A percentile compares a stretch with the other conserved stretches of the same genome.
Conservation (phyloP, 2,797 vertebrate species). For the Pachyuromys duprasi region DNA sequence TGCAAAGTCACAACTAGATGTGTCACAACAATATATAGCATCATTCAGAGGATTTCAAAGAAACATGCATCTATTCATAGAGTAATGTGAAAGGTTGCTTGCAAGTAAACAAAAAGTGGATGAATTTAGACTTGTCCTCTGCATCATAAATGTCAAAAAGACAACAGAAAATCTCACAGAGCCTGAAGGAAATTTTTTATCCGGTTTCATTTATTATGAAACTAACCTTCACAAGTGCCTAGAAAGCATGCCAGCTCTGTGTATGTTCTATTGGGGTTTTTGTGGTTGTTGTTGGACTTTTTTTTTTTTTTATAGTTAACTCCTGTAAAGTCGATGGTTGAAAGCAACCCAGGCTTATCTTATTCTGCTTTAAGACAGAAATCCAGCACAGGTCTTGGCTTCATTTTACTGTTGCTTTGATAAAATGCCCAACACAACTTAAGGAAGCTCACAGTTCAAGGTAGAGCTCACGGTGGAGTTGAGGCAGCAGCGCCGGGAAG, state of each 20-base stretch:
- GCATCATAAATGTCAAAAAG: background rate
- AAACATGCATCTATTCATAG: background rate
- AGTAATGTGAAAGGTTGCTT: slow-evolving; percentile 13
- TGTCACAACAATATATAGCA: background rate
- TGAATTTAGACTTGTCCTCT: background rate
- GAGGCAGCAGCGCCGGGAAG: background rate
- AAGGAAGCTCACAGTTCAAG: background rate
- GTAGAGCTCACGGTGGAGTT: background rate
- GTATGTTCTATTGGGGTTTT: background rate
- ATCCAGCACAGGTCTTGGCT: background rate
- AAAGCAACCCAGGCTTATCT: background rate
- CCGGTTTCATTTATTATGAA: background rate
- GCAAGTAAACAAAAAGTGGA: slow-evolving; percentile 9
- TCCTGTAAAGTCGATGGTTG: background rate
- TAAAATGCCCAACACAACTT: background rate
- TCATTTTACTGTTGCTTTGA: background rate
- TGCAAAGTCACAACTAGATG: background rate
- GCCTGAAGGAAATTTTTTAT: background rate
- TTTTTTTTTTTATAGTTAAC: background rate
- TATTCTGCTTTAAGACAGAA: background rate
- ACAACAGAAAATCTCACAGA: background rate
- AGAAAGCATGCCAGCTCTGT: background rate
- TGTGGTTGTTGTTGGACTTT: too few species aligned
- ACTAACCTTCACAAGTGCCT: background rate
- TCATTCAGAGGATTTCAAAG: background rate